Conservation (phyloP, 1,140 invertebrate species). For the Ceratoteleas bidentatus region DNA sequence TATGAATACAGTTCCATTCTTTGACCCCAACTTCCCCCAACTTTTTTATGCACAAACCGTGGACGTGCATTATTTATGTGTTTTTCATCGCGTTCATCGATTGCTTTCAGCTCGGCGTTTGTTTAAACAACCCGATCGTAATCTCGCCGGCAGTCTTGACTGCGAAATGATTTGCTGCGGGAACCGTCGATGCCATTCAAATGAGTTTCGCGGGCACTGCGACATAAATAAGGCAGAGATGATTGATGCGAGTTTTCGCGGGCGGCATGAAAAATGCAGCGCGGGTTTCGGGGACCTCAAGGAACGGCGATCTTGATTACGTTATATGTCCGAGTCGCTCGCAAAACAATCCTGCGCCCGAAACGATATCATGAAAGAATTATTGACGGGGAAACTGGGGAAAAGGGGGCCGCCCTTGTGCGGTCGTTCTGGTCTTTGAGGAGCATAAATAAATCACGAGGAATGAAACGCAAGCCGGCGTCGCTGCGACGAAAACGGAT, state of each 20-base stretch:
- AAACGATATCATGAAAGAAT: slow-evolving; percentile 61
- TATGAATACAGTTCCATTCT: slow-evolving; percentile 30
- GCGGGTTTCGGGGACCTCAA: slow-evolving; percentile 6
- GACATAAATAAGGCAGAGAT: neutral
- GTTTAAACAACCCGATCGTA: no score
- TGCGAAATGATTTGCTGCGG: no score
- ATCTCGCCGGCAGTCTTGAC: no score
- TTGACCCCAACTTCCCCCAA: slow-evolving; percentile 25
- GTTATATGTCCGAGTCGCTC: slow-evolving; percentile 43
- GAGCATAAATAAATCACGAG: slow-evolving; percentile 67
- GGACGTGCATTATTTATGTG: slow-evolving; percentile 7
- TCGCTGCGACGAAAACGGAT: slow-evolving; percentile 57
- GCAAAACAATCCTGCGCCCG: slow-evolving; percentile 59
- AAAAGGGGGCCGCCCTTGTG: slow-evolving; percentile 44
- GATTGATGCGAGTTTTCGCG: slow-evolving; percentile 10
- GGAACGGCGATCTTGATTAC: slow-evolving; percentile 39
- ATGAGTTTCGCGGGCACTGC: no score
- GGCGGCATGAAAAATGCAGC: slow-evolving; percentile 35
- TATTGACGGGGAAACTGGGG: slow-evolving; percentile 48
- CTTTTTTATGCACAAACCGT: slow-evolving; percentile 15
- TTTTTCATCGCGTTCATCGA: slow-evolving; percentile 4
- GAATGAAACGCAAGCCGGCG: slow-evolving; percentile 50
- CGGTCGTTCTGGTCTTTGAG: slow-evolving; percentile 62
- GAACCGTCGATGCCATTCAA: no score
- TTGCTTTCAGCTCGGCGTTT: neutral